Conservation (phyloP, 2,797 vertebrate species). For the Antrozous pallidus region DNA sequence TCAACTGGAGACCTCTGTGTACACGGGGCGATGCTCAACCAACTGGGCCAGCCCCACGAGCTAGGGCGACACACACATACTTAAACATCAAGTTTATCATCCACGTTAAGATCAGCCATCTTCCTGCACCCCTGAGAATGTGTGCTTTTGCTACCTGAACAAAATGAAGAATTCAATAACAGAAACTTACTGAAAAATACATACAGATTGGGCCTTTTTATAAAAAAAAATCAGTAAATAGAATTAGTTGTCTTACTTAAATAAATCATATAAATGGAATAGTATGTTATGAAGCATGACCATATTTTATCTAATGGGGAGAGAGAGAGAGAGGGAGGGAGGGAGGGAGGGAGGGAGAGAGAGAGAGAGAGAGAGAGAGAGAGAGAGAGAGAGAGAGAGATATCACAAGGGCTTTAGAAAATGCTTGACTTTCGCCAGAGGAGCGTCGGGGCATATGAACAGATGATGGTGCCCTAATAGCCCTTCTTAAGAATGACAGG, state of each 20-base stretch:
- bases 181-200: conserved; percentile 78
- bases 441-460: conserved; percentile 88
- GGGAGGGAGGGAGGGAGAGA: conserved; percentile 53
- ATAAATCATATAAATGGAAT: conserved; percentile 90
- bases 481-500: conserved; percentile 96
- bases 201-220: conserved; percentile 74
- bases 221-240: conserved; percentile 83
- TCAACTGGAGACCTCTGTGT: background rate
- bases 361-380: no score
- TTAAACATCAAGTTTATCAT: background rate
- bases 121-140: background rate
- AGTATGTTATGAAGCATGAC: conserved; percentile 89
- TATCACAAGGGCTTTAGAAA: conserved; percentile 90
- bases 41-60: background rate
- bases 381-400: no score
- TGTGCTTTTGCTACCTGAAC: conserved; percentile 66
- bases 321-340: conserved; percentile 74
- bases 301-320: conserved; percentile 85
- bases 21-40: background rate
- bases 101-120: background rate
- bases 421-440: conserved; percentile 94
- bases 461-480: conserved; percentile 90
- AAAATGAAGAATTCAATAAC: conserved; percentile 69
- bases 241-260: conserved; percentile 87
- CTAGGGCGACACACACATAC: background rate